Evolutionary conservation across 2,888 invertebrate species (phyloP), one percentile per base, ranked within the genome.

Genomic region (Protophormia terraenovae): DNA sequence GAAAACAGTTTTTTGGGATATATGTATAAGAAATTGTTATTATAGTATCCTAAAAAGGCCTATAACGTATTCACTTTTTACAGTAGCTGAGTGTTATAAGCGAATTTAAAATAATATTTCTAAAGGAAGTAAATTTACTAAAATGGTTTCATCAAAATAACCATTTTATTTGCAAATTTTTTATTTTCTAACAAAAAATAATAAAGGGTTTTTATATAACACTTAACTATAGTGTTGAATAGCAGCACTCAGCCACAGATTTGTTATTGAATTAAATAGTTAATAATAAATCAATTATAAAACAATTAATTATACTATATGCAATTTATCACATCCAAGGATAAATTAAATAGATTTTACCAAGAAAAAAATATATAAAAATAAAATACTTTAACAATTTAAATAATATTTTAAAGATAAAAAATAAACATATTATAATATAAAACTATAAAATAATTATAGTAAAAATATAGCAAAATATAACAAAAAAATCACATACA

Each of bases 281-380:
- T 66, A 14, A 75, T 81, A 73, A 75, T 60, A 81, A 75, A 62
- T 69, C 32, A 53, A 62, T 82, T 75, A 82, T 62, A 19, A 75
- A 76, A 62, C 75, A 75, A 82, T 76, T 66, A 58, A 71, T 77
- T 58, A 38, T 38, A 62, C 47, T 64, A 67, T 22, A 50, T 14
- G 38, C 72, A 77, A 78, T 83, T 78, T 72, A 83, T 83, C 83
- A 83, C 29, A 58, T 55, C 47, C 83, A 78, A 83, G 72, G 58
- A 58, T 78, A 32, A 72, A 66, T 53, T 41, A 22, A 72, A 83
- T 83, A 72, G 29, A 67, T 62, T 75, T 76, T 24, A 29, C 22
- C n/a, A 53, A 67, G 60, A 64, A 41, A 24, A 22, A 10, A 50
- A 32, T n/a, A n/a, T n/a, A n/a, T n/a, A n/a, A 60, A 14, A 29